Evolutionary conservation across 92 coral and sea anemone genomes (phyloP).

Genomic region (Epizoanthus scotinus): DNA sequence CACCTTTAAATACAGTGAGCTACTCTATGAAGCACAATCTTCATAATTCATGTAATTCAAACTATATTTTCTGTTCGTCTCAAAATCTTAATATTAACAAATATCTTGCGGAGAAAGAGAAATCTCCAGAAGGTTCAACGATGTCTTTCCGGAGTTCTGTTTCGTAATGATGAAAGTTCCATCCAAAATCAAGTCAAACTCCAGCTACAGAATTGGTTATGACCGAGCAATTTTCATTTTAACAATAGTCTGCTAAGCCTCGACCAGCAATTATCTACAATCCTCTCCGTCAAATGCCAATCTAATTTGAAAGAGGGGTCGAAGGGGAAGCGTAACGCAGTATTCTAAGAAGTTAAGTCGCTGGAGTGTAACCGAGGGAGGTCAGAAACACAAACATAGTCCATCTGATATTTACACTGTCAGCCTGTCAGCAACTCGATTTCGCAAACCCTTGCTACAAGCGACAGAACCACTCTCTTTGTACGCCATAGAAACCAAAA

Average conservation of each 20-base stretch:
- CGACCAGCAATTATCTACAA: conserved; percentile 8
- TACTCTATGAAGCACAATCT: too few relatives aligned
- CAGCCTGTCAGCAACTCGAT: not conserved
- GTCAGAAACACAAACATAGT: conserved; percentile 5
- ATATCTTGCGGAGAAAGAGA: not conserved
- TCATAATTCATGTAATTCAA: too few relatives aligned
- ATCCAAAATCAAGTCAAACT: conserved; percentile 10
- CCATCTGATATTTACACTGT: not conserved
- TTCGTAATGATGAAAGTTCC: conserved; percentile 6
- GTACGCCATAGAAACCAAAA: not conserved
- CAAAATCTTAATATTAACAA: not conserved
- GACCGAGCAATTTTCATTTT: not conserved
- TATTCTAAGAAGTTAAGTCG: not conserved
- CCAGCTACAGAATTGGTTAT: not conserved
- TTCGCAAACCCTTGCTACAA: conserved; percentile 9
- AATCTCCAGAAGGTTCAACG: not conserved
- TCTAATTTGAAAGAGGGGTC: not conserved
- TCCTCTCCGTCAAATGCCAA: not conserved
- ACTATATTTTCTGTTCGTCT: not conserved
- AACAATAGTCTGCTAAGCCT: not conserved
- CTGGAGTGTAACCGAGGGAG: conserved; percentile 4
- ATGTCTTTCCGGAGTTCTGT: not conserved
- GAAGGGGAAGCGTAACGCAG: not conserved
- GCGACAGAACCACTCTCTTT: not conserved
- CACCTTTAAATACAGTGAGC: too few relatives aligned